Evolutionary conservation across 2,797 vertebrate species (phyloP), one percentile per base, ranked within the genome.

Genomic region (Rachycentron canadum): DNA sequence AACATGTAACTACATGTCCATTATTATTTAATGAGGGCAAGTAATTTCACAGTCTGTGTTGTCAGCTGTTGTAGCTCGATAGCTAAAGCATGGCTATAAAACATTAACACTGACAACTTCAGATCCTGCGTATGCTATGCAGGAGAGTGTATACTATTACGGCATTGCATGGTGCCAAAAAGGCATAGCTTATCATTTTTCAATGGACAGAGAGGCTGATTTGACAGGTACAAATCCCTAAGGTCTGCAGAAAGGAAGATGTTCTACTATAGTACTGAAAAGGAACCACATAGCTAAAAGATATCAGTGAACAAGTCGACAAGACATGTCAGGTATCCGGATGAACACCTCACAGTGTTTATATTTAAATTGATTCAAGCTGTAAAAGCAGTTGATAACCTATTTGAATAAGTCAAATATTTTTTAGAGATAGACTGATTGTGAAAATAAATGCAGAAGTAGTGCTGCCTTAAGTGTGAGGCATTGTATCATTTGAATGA

Each of bases 401-500:
- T n/a, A 17, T 19, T 58, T 0, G 8, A 55, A 70, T n/a, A 50
- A 38, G 49, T 45, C 7, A 59, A 62, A 38, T 5, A n/a, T 16
- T 40, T 45, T 38, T 5, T 2, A 36, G 26, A 25, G 38, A 38
- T 40, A n/a, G 21, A 59, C 13, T 32, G 16, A 52, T 25, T 21
- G 72, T 9, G 25, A 66, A 79, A 76, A 78, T 28, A 53, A 70
- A 83, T 76, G 62, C 14, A 28, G 50, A 43, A 25, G n/a, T 4
- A 55, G 59, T 62, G 26, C 19, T 9, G 11, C 23, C 61, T 68
- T 23, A 41, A 70, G 47, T 78, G 17, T 28, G n/a, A 56, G 26
- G 10, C 52, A 68, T 62, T 76, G 73, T 83, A 76, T 83, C 61
- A 81, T 84, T 50, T 80, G 56, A 91, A 84, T 66, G 65, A 47